phyloP scores from a whole-genome alignment of 2,113 vertebrate species.

The Ceyx melanurus region DNA sequence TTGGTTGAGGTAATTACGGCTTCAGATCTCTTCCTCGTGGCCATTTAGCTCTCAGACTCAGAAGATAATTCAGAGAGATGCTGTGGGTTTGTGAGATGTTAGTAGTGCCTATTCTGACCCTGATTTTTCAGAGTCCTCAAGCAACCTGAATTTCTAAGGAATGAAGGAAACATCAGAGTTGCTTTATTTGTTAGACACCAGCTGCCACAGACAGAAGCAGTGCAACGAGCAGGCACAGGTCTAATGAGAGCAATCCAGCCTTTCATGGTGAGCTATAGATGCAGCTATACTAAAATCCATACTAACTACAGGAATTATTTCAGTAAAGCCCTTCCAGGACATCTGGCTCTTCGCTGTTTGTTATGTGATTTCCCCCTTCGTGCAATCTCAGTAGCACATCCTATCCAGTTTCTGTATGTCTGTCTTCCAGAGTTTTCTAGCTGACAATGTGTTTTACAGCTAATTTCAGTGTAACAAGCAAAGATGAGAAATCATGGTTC shows the following conservation, averaged over 20 bases:
- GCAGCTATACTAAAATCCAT: not conserved
- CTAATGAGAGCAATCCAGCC: not conserved
- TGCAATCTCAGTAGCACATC: not conserved
- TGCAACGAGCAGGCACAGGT: not conserved
- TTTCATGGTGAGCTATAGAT: not conserved
- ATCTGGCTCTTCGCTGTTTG: not conserved
- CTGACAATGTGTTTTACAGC: not conserved
- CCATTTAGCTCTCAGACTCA: conserved; percentile 25
- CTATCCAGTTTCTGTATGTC: not conserved
- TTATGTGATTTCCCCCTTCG: not conserved
- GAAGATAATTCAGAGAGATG: conserved; percentile 15
- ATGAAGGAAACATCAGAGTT: not conserved
- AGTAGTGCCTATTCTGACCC: not conserved
- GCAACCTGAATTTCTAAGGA: not conserved
- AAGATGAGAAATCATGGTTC: not conserved
- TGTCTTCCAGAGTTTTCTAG: not conserved
- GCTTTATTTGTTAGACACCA: not conserved
- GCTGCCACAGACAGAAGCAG: not conserved
- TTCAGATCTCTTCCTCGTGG: conserved; percentile 21
- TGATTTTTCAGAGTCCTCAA: conserved; percentile 8
- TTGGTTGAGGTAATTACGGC: conserved; percentile 43
- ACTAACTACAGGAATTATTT: not conserved
- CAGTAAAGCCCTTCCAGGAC: not conserved
- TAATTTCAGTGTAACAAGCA: not conserved
- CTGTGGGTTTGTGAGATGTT: not conserved